phyloP scores from a whole-genome alignment of 2,113 vertebrate genomes.

The Crotalus horridus region DNA sequence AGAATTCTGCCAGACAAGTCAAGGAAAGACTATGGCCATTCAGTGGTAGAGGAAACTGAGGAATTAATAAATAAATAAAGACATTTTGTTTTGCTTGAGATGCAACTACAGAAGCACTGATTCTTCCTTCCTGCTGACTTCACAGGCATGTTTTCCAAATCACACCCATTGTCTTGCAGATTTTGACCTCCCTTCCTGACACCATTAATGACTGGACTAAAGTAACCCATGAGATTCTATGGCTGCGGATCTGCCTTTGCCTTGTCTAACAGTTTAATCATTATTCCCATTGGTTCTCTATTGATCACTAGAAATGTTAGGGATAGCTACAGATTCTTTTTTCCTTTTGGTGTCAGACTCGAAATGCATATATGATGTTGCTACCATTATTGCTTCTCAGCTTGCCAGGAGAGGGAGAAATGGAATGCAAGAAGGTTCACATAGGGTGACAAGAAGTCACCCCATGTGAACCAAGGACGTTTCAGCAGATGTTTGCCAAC shows the following conservation, averaged over 20 bases:
- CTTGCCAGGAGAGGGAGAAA: too few species aligned
- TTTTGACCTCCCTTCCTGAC: not conserved
- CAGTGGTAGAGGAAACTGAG: not conserved
- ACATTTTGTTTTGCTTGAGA: not conserved
- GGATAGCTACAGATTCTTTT: not conserved
- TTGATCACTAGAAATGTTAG: not conserved
- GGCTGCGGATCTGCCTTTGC: not conserved
- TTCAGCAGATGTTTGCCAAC: too few species aligned
- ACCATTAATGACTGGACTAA: not conserved
- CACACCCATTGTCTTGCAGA: not conserved
- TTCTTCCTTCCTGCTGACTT: not conserved
- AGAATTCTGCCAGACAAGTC: not conserved
- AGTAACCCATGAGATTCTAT: not conserved
- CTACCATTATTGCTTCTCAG: too few species aligned
- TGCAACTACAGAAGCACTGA: not conserved
- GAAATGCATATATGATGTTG: too few species aligned
- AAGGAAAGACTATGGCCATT: not conserved
- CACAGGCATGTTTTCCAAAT: not conserved
- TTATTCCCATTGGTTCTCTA: not conserved
- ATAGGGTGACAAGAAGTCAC: too few species aligned
- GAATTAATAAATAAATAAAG: not conserved
- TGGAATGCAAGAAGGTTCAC: too few species aligned
- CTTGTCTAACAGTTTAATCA: not conserved
- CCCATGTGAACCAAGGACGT: too few species aligned
- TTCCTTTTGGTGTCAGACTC: not conserved